A percentile compares a stretch with the other conserved stretches of the same genome.
phyloP scores from a whole-genome alignment of 23 tunicate species.

The Oikopleura albicans region DNA sequence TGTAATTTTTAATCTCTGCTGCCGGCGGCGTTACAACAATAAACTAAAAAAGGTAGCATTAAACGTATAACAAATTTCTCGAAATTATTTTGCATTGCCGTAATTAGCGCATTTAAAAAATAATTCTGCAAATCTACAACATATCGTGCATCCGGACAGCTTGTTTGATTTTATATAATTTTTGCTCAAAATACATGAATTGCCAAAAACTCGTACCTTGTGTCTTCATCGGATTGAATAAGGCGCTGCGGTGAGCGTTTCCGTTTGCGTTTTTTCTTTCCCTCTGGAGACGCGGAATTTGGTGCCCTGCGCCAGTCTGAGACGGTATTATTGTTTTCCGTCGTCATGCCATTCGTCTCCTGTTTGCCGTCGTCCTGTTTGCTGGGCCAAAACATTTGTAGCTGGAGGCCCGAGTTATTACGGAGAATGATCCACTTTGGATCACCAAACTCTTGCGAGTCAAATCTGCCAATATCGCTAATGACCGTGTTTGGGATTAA shows the following conservation, averaged over 20 bases:
- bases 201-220: too few relatives aligned
- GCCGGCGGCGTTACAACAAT: too few relatives aligned
- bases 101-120: too few relatives aligned
- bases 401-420: not conserved
- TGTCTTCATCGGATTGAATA: not conserved
- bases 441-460: not conserved
- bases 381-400: conserved; percentile 15
- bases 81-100: too few relatives aligned
- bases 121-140: too few relatives aligned
- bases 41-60: too few relatives aligned
- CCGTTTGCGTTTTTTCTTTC: not conserved
- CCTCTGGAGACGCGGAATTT: not conserved
- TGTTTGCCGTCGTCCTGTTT: not conserved
- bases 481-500: not conserved
- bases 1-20: too few relatives aligned
- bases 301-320: not conserved
- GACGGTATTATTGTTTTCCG: not conserved
- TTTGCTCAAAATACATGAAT: too few relatives aligned
- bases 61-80: too few relatives aligned
- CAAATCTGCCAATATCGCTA: not conserved
- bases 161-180: too few relatives aligned
- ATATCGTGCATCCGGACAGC: too few relatives aligned
- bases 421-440: conserved; percentile 3
- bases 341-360: not conserved
- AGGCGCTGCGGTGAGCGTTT: not conserved